Evolutionary conservation across 2,797 vertebrate genomes (phyloP), one percentile per base, ranked within the genome.

Genomic region (Vultur gryphus): DNA sequence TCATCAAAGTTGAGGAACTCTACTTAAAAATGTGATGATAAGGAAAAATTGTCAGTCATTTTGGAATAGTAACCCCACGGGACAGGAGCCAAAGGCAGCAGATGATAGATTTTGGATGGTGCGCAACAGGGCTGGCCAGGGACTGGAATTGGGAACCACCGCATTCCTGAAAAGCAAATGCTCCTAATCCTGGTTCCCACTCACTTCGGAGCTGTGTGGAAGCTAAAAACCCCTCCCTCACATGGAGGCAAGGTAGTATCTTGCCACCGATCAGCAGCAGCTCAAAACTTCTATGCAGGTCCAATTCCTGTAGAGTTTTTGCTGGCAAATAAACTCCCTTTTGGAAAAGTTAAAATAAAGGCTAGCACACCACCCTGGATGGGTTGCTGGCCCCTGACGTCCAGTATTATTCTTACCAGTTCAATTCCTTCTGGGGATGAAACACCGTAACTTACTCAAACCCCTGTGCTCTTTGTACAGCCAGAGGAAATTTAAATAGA

Each of bases 71-170:
- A 66, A 71, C 7, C 23, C 31, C 65, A n/a, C 5, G 23, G 43
- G 37, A 61, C 1, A 57, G 37, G 14, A 46, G 76, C 25, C 26
- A 81, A 66, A 72, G 43, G 54, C 1, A 0, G 26, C 52, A 85
- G 64, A 61, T 2, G 64, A 61, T 2, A 29, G 43, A 26, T 54
- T 80, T 79, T 75, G 49, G 66, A 81, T 35, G 16, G 51, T 29
- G 29, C 0, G 1, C 52, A 59, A 59, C 37, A 76, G 37, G 9
- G 18, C 70, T 57, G 54, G 48, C 16, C 54, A 71, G n/a, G 23
- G 48, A 55, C 33, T 39, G 46, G 33, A 80, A 23, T 0, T 52
- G n/a, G 64, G 48, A 83, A 51, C 19, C n/a, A 33, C 0, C 0
- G 16, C 52, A 35, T 62, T 80, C 75, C 64, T 70, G 51, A 84